Evolutionary conservation across 2,113 vertebrate genomes (phyloP).

Genomic region (western clawed frog (Xenopus tropicalis)): DNA sequence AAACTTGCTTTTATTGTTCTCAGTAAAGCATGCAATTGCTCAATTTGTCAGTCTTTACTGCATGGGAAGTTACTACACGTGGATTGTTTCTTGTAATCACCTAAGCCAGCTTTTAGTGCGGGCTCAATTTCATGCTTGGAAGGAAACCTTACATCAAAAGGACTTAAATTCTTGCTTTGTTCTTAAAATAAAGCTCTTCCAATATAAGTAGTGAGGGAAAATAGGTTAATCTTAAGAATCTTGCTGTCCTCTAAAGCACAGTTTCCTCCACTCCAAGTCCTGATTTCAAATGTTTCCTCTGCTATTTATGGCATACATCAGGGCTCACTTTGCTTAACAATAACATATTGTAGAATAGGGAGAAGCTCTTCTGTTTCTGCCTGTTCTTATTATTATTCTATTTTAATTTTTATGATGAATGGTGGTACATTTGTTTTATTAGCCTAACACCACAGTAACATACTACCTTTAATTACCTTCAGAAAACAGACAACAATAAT

Average conservation of each 20-base stretch:
- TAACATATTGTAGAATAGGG: neutral
- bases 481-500: too few species aligned
- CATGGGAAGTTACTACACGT: conserved; percentile 22
- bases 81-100: conserved; percentile 35
- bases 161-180: conserved; percentile 12
- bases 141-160: conserved; percentile 42
- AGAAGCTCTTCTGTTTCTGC: neutral
- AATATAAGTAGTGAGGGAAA: conserved; percentile 12
- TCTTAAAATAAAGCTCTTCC: conserved; percentile 26
- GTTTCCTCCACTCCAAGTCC: conserved; percentile 7
- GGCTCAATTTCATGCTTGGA: conserved; percentile 43
- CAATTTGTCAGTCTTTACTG: conserved; percentile 25
- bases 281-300: neutral
- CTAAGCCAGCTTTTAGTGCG: conserved; percentile 33
- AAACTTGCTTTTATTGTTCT: conserved; percentile 32
- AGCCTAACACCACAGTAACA: too few species aligned
- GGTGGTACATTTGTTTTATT: too few species aligned
- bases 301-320: neutral
- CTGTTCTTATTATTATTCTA: neutral
- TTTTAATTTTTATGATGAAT: too few species aligned
- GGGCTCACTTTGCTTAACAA: neutral
- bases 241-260: conserved; percentile 23
- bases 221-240: conserved; percentile 38
- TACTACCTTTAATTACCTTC: too few species aligned
- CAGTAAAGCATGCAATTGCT: conserved; percentile 31